Evolutionary conservation across 2,888 invertebrate genomes (phyloP).

Genomic region (Melanophora roralis): DNA sequence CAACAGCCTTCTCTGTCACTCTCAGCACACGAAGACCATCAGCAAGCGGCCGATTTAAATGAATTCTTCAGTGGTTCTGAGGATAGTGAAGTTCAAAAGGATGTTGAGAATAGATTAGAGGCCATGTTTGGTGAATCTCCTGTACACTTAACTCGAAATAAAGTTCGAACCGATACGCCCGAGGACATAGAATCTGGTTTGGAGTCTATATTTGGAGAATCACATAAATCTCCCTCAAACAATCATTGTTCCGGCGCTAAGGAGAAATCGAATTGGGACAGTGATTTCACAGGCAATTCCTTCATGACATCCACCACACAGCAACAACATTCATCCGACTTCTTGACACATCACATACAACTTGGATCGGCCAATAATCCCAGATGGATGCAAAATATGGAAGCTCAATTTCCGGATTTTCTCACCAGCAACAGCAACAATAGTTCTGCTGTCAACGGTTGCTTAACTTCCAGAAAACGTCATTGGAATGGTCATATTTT

Average conservation of each 20-base stretch:
- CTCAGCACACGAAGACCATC: constrained; percentile 65
- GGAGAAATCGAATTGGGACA: constrained; percentile 68
- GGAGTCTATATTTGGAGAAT: constrained; percentile 76
- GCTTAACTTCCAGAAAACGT: constrained; percentile 68
- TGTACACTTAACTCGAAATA: constrained; percentile 68
- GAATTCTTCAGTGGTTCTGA: constrained; percentile 73
- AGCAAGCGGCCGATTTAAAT: constrained; percentile 66
- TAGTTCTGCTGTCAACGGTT: constrained; percentile 21
- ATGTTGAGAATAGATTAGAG: constrained; percentile 76
- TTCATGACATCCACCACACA: constrained; percentile 56
- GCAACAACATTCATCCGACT: constrained; percentile 40
- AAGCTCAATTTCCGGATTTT: constrained; percentile 74
- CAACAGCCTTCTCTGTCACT: constrained; percentile 68
- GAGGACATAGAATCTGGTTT: constrained; percentile 68
- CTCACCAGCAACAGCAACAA: constrained; percentile 65
- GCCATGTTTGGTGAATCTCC: constrained; percentile 77
- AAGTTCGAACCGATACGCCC: constrained; percentile 46
- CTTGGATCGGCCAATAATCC: constrained; percentile 73
- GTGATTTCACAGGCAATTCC: constrained; percentile 60
- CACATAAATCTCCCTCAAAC: constrained; percentile 67
- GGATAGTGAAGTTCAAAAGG: constrained; percentile 74
- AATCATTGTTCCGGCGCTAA: constrained; percentile 65
- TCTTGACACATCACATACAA: constrained; percentile 72
- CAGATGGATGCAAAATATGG: constrained; percentile 76
- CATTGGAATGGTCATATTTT: constrained; percentile 72